Evolutionary conservation across 37 sponge, comb jelly and placozoan species (phyloP), one percentile per base, ranked within the genome.

Genomic region (Aplysina aerophoba): DNA sequence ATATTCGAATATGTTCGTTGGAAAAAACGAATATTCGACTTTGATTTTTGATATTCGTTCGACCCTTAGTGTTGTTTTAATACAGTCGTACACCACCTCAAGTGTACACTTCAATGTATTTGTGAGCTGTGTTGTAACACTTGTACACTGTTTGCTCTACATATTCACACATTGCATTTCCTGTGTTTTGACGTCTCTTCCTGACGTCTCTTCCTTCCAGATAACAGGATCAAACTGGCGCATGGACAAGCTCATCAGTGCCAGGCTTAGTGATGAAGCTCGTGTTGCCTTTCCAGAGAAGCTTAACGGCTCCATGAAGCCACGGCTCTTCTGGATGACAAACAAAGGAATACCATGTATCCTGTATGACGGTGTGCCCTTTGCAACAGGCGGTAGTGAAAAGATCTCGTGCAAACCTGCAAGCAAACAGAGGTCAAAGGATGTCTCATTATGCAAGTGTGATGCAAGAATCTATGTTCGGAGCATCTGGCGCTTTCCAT

Each of bases 241-340:
- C 54, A 75, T 36, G 33, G 78, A 75, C 78, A 75, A 75, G 53
- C 54, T 75, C 22, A 24, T 53, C 25, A 75, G 54, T 36, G 40
- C 39, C 78, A 75, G 41, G 78, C 54, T 75, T 40, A 75, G 54
- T 8, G 78, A 75, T 54, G 54, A 75, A 16, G 78, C 39, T 24
- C 37, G 78, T 25, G 4, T 75, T 1, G 24, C 38, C 78, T 75
- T 75, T 21, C 11, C 41, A 53, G 41, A 84, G 33, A 81, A 90
- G 74, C 90, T 90, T 74, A 84, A 90, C 74, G 81, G 89, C 0
- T 71, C 86, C 3, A 63, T 91, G 31, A 75, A 87, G 33, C 94
- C 94, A 15, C 86, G 94, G 39, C 89, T 94, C 75, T 94, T 94
- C 64, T 94, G 94, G 94, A 92, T 90, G 86, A 85, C 88, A 86